Percentiles rank a stretch among this genome's conserved stretches.
Conservation (phyloP, 2,113 vertebrate genomes). For the Macrotus californicus region DNA sequence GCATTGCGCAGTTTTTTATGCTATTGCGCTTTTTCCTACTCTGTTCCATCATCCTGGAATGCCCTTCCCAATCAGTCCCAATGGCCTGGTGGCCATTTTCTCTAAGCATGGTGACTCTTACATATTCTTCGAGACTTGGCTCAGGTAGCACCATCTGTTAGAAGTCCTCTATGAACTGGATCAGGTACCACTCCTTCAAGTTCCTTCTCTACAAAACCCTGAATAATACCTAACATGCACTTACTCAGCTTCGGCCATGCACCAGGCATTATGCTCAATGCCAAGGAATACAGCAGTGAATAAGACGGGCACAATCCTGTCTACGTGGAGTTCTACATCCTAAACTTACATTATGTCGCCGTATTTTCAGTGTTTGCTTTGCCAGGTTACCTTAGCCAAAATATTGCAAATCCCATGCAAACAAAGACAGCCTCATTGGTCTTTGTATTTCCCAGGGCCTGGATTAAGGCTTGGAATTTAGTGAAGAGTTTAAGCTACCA, state of each 20-base stretch:
- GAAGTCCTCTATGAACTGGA: background rate
- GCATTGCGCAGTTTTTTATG: background rate
- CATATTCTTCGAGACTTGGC: background rate
- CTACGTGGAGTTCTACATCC: background rate
- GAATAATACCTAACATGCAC: background rate
- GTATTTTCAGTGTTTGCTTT: background rate
- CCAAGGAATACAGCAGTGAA: background rate
- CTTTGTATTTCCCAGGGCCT: background rate
- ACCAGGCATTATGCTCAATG: background rate
- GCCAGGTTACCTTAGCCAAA: background rate
- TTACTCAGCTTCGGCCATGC: background rate
- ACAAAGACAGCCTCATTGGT: background rate
- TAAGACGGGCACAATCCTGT: background rate
- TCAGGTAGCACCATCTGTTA: background rate
- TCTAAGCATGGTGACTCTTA: background rate
- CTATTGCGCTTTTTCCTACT: background rate
- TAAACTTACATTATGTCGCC: background rate
- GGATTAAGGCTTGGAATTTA: background rate
- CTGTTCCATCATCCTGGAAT: background rate
- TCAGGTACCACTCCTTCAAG: background rate
- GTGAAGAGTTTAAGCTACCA: background rate
- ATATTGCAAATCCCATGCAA: background rate
- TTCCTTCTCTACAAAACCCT: background rate
- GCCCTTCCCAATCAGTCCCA: background rate
- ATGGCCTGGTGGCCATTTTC: background rate